Evolutionary conservation across 35 echinoderm and acorn worm genomes (phyloP).

Genomic region (Lytechinus variegatus): DNA sequence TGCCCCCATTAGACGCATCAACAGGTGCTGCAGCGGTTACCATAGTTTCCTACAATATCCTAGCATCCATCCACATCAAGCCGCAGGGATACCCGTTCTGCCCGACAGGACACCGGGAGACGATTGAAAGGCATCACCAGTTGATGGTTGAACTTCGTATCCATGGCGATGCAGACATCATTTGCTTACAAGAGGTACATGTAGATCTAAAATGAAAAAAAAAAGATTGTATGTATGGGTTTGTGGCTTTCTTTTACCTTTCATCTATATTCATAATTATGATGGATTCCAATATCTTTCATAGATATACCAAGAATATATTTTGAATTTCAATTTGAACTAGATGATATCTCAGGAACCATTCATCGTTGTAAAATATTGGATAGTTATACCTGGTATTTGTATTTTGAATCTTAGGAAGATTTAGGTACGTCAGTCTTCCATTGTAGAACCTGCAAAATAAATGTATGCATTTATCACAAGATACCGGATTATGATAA

Average conservation of each 20-base stretch:
- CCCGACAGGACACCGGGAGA: conserved; percentile 49
- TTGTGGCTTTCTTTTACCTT: neutral
- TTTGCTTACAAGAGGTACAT: conserved; percentile 75
- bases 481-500: no score
- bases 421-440: no score
- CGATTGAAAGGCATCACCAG: conserved; percentile 59
- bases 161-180: conserved; percentile 68
- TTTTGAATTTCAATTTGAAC: no score
- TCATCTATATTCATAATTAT: no score
- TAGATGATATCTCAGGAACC: no score
- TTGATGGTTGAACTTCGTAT: conserved; percentile 65
- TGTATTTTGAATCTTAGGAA: no score
- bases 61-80: conserved; percentile 67
- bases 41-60: conserved; percentile 71
- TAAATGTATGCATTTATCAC: no score
- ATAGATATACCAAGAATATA: neutral
- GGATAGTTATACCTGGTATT: no score
- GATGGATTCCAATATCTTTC: neutral
- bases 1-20: neutral
- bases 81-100: conserved; percentile 63
- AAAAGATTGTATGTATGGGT: neutral
- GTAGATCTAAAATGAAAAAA: no score
- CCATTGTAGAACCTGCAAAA: no score
- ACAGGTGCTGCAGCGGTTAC: neutral
- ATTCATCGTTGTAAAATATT: no score